Conservation (phyloP, 1,140 invertebrate genomes). For the Cheumatopsyche charites region DNA sequence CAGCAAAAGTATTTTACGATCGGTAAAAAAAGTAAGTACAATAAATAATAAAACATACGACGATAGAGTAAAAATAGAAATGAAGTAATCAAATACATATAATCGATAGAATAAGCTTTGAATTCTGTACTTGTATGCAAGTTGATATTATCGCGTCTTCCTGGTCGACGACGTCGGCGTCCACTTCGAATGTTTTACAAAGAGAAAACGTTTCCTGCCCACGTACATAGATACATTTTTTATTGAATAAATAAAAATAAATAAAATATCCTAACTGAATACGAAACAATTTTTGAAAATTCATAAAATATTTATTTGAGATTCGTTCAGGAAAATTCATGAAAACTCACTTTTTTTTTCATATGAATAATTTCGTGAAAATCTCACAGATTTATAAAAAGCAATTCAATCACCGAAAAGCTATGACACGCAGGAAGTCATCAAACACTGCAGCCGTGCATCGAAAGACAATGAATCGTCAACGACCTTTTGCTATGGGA, state of each 20-base stretch:
- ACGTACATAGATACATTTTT: background rate
- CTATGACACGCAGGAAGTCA: background rate
- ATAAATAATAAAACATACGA: too few relatives aligned
- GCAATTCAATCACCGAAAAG: constrained; percentile 28
- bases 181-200: background rate
- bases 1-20: background rate
- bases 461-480: constrained; percentile 23
- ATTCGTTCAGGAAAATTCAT: too few relatives aligned
- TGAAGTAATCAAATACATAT: too few relatives aligned
- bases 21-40: too few relatives aligned
- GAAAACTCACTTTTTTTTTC: too few relatives aligned
- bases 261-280: background rate
- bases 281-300: too few relatives aligned
- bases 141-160: constrained; percentile 14
- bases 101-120: too few relatives aligned
- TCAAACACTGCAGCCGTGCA: background rate
- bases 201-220: constrained; percentile 1
- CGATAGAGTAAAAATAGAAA: too few relatives aligned
- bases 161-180: background rate
- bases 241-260: background rate
- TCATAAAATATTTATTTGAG: too few relatives aligned
- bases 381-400: background rate
- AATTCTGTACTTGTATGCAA: too few relatives aligned
- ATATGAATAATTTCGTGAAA: background rate
- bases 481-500: constrained; percentile 11